phyloP scores from a whole-genome alignment of 2,113 vertebrate genomes.

The Syngnathoides biaculeatus region DNA sequence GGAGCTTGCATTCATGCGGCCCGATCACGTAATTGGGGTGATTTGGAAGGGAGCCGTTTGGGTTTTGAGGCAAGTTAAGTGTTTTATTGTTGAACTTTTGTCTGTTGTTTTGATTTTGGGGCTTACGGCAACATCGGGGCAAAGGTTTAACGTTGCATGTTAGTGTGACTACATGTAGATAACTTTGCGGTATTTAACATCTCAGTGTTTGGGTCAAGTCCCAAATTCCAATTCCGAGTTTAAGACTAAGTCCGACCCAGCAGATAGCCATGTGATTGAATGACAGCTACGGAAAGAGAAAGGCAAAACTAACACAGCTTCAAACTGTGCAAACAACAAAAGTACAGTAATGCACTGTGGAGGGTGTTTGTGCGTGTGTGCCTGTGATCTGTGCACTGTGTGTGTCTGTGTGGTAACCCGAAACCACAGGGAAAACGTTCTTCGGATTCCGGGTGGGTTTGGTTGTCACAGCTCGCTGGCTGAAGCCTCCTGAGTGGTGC shows the following conservation, averaged over 20 bases:
- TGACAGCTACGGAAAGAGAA: slow-evolving; percentile 37
- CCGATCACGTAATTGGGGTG: slow-evolving; percentile 23
- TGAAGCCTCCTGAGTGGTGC: slow-evolving; percentile 62
- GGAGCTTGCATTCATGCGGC: slow-evolving; percentile 4
- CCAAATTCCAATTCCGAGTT: slow-evolving; percentile 16
- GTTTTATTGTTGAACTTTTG: slow-evolving; percentile 11
- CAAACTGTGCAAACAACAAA: slow-evolving; percentile 61
- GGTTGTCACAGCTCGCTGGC: slow-evolving; percentile 58
- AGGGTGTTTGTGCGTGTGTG: slow-evolving; percentile 41
- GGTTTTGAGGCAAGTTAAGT: slow-evolving; percentile 4
- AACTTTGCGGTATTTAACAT: slow-evolving; percentile 47
- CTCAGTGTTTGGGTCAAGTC: slow-evolving; percentile 29
- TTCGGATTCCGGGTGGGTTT: slow-evolving; percentile 70
- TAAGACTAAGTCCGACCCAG: slow-evolving; percentile 16
- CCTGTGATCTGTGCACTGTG: slow-evolving; percentile 48
- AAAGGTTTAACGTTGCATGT: slow-evolving; percentile 25
- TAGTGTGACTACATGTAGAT: slow-evolving; percentile 32
- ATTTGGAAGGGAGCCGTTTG: neutral
- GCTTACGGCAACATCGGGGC: neutral
- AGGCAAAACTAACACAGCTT: slow-evolving; percentile 53
- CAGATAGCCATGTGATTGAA: slow-evolving; percentile 38
- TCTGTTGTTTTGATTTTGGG: slow-evolving; percentile 17
- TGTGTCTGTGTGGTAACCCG: slow-evolving; percentile 64
- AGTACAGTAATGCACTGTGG: slow-evolving; percentile 65
- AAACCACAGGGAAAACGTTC: slow-evolving; percentile 71